Base-by-base conservation (phyloP, 2,888 invertebrate genomes). In the Epirrhoe tristata region DNA sequence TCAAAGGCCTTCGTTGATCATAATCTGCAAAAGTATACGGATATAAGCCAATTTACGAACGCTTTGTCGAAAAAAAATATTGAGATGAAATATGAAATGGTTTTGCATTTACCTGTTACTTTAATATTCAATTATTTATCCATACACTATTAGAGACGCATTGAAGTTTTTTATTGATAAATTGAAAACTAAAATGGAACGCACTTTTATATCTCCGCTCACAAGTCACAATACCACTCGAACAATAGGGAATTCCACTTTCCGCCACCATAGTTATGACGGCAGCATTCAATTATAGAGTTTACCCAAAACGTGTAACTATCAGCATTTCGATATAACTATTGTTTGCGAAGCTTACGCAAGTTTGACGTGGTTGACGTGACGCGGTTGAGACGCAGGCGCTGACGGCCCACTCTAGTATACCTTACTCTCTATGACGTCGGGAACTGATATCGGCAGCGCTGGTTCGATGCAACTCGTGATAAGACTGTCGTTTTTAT, bases 381-480 rank as follows among this genome's bases (percentile, higher is more conserved):
- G 84, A 85, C 84, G 87, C 74, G 75, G 69, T 70, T 70, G 75
- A 79, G 76, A 78, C 82, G 81, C 84, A 75, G 75, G 79, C 83
- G 84, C 83, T 77, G 84, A 82, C 84, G 83, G 81, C 86, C 84
- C 83, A 88, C 90, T 88, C 87, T 88, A 84, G 80, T 76, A n/a
- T n/a, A n/a, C n/a, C n/a, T n/a, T n/a, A 88, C 85, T 85, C 83
- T 72, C 76, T 74, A 74, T 85, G 85, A 89, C 89, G 88, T 85
- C 71, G 70, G 51, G 24, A 59, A 51, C 72, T 82, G 86, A 89
- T 90, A 84, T 83, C 78, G 77, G 72, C 76, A 74, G 70, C 36
- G 39, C 67, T 65, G 74, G 70, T 51, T 74, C 76, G 76, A 72
- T 76, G 54, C 32, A 73, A 77, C 72, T 78, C 75, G 70, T 43